Evolutionary conservation across 2,113 vertebrate genomes (phyloP), one percentile per base, ranked within the genome.

Genomic region (Gavia stellata): DNA sequence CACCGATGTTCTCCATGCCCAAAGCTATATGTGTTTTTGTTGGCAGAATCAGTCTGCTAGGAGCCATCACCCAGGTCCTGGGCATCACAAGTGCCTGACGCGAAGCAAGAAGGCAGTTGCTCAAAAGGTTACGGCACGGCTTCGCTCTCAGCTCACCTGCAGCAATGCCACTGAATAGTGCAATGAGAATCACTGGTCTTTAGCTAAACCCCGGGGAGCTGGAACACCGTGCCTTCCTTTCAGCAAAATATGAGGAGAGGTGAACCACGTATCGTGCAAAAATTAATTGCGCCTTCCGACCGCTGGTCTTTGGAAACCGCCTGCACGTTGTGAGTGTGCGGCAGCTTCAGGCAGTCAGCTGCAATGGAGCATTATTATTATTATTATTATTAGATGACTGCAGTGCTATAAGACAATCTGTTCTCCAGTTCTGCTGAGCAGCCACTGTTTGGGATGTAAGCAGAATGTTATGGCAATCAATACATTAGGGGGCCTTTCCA

Each of bases 401-500:
- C 71, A 67, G 73, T 5, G 8, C 70, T 81, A 3, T 65, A 91
- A 71, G 36, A 40, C 38, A 81, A 86, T 20, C 18, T 85, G 58
- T 71, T 90, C 74, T 58, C 90, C 21, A 36, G 12, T 68, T 88
- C 24, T 10, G 34, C 66, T 71, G 59, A 78, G 80, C 83, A 80
- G 91, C 49, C 68, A 28, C 81, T 82, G 29, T 92, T 73, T 65
- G 72, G 75, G 53, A 31, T 44, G n/a, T 50, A 83, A 85, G 73
- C 75, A 93, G 92, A 36, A 85, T 70, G 56, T 73, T 88, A 65
- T 1, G 24, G 58, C 5, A 17, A 96, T 88, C 81, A 86, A 65
- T 91, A 86, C 84, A 77, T 93, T 80, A 94, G 86, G 62, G 83
- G 5, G 31, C 23, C 55, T 95, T 95, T 93, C 85, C 88, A 96